Evolutionary conservation across 2,113 vertebrate genomes (phyloP), one percentile per base, ranked within the genome.

Genomic region (Ochotona princeps): DNA sequence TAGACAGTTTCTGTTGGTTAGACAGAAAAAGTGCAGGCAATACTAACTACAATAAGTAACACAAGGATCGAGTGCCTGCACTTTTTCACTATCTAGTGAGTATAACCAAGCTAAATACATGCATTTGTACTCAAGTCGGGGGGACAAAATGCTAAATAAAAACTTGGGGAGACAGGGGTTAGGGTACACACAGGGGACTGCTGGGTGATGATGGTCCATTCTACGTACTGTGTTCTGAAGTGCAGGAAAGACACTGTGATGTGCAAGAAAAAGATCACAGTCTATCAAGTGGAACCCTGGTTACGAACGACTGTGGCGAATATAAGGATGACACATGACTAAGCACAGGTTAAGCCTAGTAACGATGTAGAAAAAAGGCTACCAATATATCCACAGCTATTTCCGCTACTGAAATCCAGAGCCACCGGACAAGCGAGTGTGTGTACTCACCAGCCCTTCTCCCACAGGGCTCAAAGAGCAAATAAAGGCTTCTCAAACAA

Each of bases 401-500:
- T 30, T 73, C 28, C 10, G 25, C 57, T 20, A 73, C 2, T n/a
- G 35, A 82, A 57, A 51, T 0, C 14, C 3, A 9, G 28, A 87
- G 12, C 44, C 73, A 32, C 73, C 15, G 60, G 80, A 9, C 70
- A 76, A 83, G 32, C 25, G 11, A 60, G 65, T 83, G 8, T 35
- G 21, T 73, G 18, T 18, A 26, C n/a, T 65, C 28, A 65, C 15
- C 25, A 72, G 28, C 7, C 14, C 20, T 82, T 12, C 35, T 14
- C 7, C 47, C 30, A 66, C 14, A 75, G 63, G 80, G 65, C 32
- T 87, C 47, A 47, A 75, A 92, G 1, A 82, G 44, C 60, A 54
- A 94, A 69, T n/a, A 66, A 26, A 67, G 65, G 47, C 54, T 69
- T 95, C 49, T 66, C 38, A 30, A n/a, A 61, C 73, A 84, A 88